Base-by-base conservation (phyloP, 1,140 invertebrate species). In the Drosophila punjabiensis region DNA sequence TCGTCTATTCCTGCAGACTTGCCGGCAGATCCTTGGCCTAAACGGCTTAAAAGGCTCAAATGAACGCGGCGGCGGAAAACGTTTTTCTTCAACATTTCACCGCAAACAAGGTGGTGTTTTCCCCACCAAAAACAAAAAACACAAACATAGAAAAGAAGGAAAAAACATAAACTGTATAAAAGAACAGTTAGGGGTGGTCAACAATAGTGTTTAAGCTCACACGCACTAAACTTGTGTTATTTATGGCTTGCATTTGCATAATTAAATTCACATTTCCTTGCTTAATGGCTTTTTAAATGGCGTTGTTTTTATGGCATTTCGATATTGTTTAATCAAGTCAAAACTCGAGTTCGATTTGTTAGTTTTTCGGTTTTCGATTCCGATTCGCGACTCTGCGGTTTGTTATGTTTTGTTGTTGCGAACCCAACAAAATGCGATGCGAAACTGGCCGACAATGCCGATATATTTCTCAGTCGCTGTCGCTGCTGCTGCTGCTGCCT, bases 381-480 rank as follows among this genome's bases (percentile, higher is more conserved):
- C 58, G 69, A 79, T 62, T 71, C 79, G 86, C 79, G 75, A 63
- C 86, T 73, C 61, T 82, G 87, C 81, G 85, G 85, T 89, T 88
- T 81, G 47, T 67, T 76, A 67, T 67, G 63, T 75, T 76, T 76
- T 76, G 73, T 79, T 82, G 91, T 92, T 93, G 92, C 92, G 92
- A 93, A 92, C 89, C 82, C 89, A 90, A 92, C 89, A 89, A 90
- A 93, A 93, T 93, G 87, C 89, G 90, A 93, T 90, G 83, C 83
- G 77, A 93, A 93, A 93, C 92, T 93, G 92, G 89, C 86, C 70
- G 76, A 79, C 86, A 76, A 88, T 56, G 56, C 66, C 20, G 56
- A 45, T 67, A 67, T 68, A 69, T 68, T 65, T 55, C 39, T 65
- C 48, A 37, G 68, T 28, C 32, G 50, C 61, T 43, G 71, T 55